Percentiles rank a stretch among this genome's conserved stretches.
Evolutionary conservation across 1,140 invertebrate species (phyloP).

Genomic region (Luehdorfia chinensis): DNA sequence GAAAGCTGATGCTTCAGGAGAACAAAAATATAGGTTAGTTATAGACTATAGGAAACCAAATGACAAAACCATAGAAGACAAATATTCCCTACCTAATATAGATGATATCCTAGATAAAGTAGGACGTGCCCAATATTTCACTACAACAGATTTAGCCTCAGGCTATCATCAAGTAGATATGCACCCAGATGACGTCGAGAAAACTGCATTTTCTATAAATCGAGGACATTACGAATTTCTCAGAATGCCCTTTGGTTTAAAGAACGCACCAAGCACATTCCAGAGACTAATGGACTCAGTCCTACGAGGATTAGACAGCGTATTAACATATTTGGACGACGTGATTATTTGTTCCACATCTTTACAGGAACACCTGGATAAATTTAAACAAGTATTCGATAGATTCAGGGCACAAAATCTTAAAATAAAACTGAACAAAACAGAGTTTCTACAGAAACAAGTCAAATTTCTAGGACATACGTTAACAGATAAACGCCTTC

Average conservation of each 20-base stretch:
- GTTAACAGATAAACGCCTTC: slow-evolving; percentile 25
- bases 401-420: slow-evolving; percentile 35
- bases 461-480: slow-evolving; percentile 22
- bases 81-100: slow-evolving; percentile 74
- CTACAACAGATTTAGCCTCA: slow-evolving; percentile 45
- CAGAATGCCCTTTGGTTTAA: slow-evolving; percentile 3
- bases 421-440: slow-evolving; percentile 54
- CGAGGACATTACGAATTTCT: slow-evolving; percentile 37
- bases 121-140: slow-evolving; percentile 40
- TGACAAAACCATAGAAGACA: slow-evolving; percentile 57
- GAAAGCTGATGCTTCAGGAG: slow-evolving; percentile 28
- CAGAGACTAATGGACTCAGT: no score
- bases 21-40: slow-evolving; percentile 30
- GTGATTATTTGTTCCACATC: slow-evolving; percentile 24
- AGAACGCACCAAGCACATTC: slow-evolving; percentile 16
- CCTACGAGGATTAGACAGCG: no score
- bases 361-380: slow-evolving; percentile 34
- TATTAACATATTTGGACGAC: slow-evolving; percentile 24
- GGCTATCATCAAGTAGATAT: slow-evolving; percentile 75
- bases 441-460: slow-evolving; percentile 24
- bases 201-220: slow-evolving; percentile 68
- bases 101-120: slow-evolving; percentile 67
- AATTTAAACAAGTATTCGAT: slow-evolving; percentile 40
- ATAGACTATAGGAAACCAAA: slow-evolving; percentile 56
- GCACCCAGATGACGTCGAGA: slow-evolving; percentile 41